Conservation (phyloP, 2,797 vertebrate genomes). For the Selene dorsalis region DNA sequence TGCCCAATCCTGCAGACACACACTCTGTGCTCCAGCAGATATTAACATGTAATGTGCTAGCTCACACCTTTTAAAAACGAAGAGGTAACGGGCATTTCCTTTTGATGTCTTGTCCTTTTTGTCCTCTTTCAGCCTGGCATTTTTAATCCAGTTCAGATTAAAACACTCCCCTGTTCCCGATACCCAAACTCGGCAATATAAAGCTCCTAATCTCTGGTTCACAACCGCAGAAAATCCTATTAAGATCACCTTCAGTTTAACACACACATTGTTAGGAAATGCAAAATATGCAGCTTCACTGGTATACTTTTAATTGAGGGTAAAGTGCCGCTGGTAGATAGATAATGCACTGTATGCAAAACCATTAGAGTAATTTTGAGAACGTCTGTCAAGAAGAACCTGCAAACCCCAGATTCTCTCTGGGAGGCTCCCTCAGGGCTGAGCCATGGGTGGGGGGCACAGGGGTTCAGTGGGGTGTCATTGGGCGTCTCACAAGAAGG, state of each 20-base stretch:
- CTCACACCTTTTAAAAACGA: constrained; percentile 68
- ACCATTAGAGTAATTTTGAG: constrained; percentile 80
- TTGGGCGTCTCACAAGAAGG: constrained; percentile 80
- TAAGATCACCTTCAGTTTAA: constrained; percentile 89
- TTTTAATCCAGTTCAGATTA: constrained; percentile 85
- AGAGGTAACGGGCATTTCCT: constrained; percentile 70
- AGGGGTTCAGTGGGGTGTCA: constrained; percentile 72
- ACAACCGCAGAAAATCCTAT: constrained; percentile 88
- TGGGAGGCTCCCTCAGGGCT: constrained; percentile 82
- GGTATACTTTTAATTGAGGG: constrained; percentile 85
- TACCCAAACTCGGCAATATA: constrained; percentile 77
- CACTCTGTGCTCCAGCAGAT: constrained; percentile 43
- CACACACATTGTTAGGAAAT: constrained; percentile 85
- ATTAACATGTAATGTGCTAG: constrained; percentile 66
- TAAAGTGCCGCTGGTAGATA: constrained; percentile 76
- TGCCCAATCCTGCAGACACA: constrained; percentile 15
- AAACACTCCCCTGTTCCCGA: constrained; percentile 80
- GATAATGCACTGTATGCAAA: constrained; percentile 81
- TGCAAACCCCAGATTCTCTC: constrained; percentile 77
- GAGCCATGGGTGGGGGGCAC: constrained; percentile 74
- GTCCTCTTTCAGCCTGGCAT: constrained; percentile 56
- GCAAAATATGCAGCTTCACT: constrained; percentile 86
- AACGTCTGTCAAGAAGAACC: constrained; percentile 81
- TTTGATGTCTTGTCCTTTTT: constrained; percentile 79
- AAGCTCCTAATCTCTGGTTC: constrained; percentile 88